Base-by-base conservation (phyloP, 2,888 invertebrate species). In the Hypena proboscidalis region DNA sequence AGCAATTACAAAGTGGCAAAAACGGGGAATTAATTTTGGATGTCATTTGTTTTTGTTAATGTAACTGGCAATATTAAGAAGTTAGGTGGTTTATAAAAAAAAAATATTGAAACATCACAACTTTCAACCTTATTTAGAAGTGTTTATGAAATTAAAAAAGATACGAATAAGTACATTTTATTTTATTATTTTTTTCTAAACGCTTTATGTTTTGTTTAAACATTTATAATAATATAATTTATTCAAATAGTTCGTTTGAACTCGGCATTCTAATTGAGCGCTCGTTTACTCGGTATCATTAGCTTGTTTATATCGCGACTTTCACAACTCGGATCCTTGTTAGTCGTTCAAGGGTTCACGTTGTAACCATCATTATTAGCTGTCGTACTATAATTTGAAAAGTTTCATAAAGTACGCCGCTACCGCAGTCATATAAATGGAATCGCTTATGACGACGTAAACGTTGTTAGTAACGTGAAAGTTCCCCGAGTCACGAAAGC, bases 401-500 rank as follows among this genome's bases (percentile, higher is more conserved):
- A 77, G 70, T 80, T 79, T 53, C 58, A 69, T 65, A 71, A 73
- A 77, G 68, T 72, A 58, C 54, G 61, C 58, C 62, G 57, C 29
- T 32, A 4, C 58, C 58, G 51, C 59, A 68, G 67, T 64, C 69
- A 67, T 75, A 75, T 69, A 78, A 79, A 78, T 64, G 72, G 70
- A 72, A 77, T 81, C 69, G 74, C 74, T 80, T 77, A 80, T 77
- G 67, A 71, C 73, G 68, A 77, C 70, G 69, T 83, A 80, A 83
- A 77, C 76, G 77, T 74, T 70, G 77, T 79, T n/a, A 77, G 76
- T 80, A 82, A 79, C 63, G 67, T 51, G 56, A 77, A 84, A 81
- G 70, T 80, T 80, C 70, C 55, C 67, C 56, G 55, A 76, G 82
- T 84, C 85, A 85, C 83, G 86, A 74, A 80, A 76, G 59, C 73